A percentile compares a stretch with the other conserved stretches of the same genome.
These are phyloP conservation scores for Megaleporinus macrocephalus DNA, from an alignment of 2,113 vertebrate genomes.

Conservation along the genomic window DNA sequence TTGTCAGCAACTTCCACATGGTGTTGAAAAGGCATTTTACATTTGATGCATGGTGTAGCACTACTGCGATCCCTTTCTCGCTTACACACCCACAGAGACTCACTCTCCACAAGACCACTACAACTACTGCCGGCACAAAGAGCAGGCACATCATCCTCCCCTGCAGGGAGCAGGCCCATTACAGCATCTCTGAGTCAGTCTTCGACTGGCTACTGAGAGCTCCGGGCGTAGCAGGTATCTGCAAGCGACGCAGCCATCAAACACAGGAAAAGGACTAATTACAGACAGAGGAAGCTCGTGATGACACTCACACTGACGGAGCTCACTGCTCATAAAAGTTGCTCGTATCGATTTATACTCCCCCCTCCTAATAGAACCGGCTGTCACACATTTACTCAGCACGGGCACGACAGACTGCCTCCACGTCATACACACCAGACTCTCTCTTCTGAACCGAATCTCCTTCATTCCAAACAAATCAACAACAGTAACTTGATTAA, in stretches of 20 bases:
- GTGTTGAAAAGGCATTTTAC: too few relatives aligned
- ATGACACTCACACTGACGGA: not conserved
- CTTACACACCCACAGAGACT: not conserved
- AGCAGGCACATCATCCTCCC: not conserved
- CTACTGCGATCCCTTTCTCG: not conserved
- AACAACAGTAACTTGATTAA: constrained; percentile 17
- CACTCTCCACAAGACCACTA: not conserved
- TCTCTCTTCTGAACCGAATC: not conserved
- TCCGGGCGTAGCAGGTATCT: not conserved
- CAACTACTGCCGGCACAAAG: not conserved
- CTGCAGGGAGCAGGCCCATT: not conserved
- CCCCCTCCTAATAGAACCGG: not conserved
- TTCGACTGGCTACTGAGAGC: not conserved
- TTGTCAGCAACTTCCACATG: too few relatives aligned
- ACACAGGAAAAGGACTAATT: not conserved
- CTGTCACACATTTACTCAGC: not conserved
- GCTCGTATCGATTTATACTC: not conserved
- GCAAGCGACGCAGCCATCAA: not conserved
- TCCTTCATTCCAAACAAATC: constrained; percentile 23
- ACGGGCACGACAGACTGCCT: not conserved
- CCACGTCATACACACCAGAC: not conserved
- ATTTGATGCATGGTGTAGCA: too few relatives aligned
- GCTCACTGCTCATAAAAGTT: not conserved
- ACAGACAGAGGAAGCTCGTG: not conserved
- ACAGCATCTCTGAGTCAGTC: not conserved